A percentile compares a stretch with the other conserved stretches of the same genome.
phyloP scores from a whole-genome alignment of 1,140 invertebrate species.

The Orussus abietinus region DNA sequence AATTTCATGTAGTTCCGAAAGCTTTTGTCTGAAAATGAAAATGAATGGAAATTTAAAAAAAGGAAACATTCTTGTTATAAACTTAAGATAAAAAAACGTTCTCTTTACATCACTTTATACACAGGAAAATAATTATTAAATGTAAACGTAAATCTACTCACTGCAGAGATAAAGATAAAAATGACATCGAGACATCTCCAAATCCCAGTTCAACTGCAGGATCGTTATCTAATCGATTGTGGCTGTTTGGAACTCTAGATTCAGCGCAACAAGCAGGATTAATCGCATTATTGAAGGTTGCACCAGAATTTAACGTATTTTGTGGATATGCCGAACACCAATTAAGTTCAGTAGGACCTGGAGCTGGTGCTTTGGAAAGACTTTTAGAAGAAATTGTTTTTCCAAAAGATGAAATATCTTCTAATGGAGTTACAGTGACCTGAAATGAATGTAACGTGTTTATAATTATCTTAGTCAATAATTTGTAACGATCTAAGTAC shows the following conservation, averaged over 20 bases:
- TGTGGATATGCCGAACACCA: conserved; percentile 14
- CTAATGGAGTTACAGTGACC: conserved; percentile 53
- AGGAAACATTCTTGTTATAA: conserved; percentile 11
- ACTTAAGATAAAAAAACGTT: no score
- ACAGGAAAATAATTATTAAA: no score
- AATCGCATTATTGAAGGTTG: background rate
- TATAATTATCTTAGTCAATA: conserved; percentile 3
- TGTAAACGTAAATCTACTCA: conserved; percentile 28
- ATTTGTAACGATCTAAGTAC: conserved; percentile 8
- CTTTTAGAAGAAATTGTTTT: conserved; percentile 17
- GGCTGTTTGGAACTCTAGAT: conserved; percentile 15
- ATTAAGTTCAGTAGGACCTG: conserved; percentile 18
- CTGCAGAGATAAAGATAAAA: conserved; percentile 44
- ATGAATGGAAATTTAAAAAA: background rate
- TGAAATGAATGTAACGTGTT: conserved; percentile 28
- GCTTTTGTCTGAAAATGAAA: conserved; percentile 55
- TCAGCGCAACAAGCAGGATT: conserved; percentile 12
- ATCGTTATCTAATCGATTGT: conserved; percentile 9
- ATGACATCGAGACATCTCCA: conserved; percentile 42
- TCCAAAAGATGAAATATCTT: conserved; percentile 39
- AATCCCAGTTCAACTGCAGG: conserved; percentile 24
- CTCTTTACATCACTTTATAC: conserved; percentile 4
- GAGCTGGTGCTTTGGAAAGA: conserved; percentile 12
- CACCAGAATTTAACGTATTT: conserved; percentile 3
- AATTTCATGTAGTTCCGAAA: conserved; percentile 61